A percentile compares a stretch with the other conserved stretches of the same genome.
phyloP scores from a whole-genome alignment of 2,797 vertebrate species.

The Pteropus rufus region DNA sequence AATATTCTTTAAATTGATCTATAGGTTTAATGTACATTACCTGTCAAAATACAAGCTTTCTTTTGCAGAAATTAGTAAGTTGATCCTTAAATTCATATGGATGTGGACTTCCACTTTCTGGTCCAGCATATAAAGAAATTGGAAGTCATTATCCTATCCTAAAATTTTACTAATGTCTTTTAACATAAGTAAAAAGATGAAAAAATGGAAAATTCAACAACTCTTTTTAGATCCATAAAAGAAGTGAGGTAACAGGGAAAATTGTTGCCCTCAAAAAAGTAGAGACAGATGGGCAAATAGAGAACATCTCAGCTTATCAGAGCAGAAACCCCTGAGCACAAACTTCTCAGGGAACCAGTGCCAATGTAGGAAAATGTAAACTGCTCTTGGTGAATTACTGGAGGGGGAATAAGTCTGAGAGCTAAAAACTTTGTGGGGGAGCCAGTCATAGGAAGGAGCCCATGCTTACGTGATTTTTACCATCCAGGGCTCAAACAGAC shows the following conservation, averaged over 20 bases:
- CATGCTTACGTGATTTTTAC: background rate
- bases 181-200: background rate
- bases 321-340: background rate
- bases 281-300: background rate
- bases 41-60: background rate
- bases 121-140: background rate
- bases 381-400: background rate
- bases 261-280: background rate
- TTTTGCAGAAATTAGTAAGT: background rate
- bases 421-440: background rate
- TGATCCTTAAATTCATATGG: background rate
- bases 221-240: background rate
- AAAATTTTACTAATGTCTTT: background rate
- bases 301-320: background rate
- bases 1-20: background rate
- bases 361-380: background rate
- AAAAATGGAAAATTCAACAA: background rate
- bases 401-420: background rate
- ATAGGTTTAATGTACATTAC: background rate
- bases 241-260: background rate
- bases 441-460: background rate
- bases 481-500: background rate
- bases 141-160: background rate
- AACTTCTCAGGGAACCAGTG: background rate
- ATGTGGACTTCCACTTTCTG: background rate